phyloP scores from a whole-genome alignment of 1,140 invertebrate species.

The Drosophila kikkawai region DNA sequence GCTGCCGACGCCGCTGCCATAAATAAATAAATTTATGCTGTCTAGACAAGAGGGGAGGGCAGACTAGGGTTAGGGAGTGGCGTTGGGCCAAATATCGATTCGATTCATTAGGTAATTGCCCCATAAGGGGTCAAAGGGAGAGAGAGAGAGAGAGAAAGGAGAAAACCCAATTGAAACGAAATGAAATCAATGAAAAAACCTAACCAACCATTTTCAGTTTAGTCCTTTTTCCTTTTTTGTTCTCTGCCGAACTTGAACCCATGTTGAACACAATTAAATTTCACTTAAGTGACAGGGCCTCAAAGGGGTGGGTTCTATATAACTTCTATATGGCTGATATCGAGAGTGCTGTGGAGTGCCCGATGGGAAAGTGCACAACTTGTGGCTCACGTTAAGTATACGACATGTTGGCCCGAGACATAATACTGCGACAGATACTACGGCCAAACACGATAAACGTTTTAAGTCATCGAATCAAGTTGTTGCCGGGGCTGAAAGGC shows the following conservation, averaged over 20 bases:
- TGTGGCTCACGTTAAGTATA: constrained; percentile 56
- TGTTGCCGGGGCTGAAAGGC: constrained; percentile 16
- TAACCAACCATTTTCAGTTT: constrained; percentile 17
- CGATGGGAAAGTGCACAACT: constrained; percentile 31
- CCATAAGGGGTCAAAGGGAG: background rate
- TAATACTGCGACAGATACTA: constrained; percentile 20
- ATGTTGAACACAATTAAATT: constrained; percentile 60
- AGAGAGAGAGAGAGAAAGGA: background rate
- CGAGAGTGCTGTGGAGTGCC: constrained; percentile 6
- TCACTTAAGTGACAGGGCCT: constrained; percentile 34
- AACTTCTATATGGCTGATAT: background rate
- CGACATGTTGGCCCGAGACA: constrained; percentile 35
- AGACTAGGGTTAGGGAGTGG: background rate
- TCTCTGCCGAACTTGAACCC: constrained; percentile 23
- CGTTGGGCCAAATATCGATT: constrained; percentile 29
- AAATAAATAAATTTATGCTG: constrained; percentile 56
- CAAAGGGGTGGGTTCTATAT: background rate
- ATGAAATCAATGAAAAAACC: constrained; percentile 24
- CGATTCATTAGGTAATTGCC: constrained; percentile 58
- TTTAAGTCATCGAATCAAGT: constrained; percentile 49
- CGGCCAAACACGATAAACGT: constrained; percentile 62
- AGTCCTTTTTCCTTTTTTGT: constrained; percentile 9
- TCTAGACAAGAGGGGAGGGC: constrained; percentile 44
- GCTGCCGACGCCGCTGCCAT: background rate
- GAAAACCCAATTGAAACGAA: constrained; percentile 15